These are phyloP conservation scores for Cathartes aura DNA, from an alignment of 2,113 vertebrate species.

Conservation along the genomic window DNA sequence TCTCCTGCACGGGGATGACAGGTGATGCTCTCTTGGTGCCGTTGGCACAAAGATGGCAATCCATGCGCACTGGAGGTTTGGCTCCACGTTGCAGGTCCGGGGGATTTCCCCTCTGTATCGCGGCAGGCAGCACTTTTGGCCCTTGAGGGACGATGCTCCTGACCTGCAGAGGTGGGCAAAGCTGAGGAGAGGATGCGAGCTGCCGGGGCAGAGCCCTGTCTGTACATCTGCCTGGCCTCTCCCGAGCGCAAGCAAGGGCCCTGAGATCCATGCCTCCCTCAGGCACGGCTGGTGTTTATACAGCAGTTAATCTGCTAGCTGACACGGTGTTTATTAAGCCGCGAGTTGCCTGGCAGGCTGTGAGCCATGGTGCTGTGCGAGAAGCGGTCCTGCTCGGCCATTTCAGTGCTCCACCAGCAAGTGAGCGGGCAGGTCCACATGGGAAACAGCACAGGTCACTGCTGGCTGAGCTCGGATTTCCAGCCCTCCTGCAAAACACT, in stretches of 20 bases:
- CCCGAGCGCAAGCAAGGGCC: neutral
- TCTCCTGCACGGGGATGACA: neutral
- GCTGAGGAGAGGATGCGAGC: neutral
- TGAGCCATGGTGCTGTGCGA: accelerated
- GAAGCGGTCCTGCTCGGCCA: neutral
- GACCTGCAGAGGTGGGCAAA: neutral
- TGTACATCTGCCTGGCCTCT: neutral
- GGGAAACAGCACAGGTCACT: neutral
- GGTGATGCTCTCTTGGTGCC: neutral
- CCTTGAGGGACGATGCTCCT: neutral
- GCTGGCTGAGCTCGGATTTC: neutral
- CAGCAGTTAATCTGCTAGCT: neutral
- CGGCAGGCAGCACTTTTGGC: neutral
- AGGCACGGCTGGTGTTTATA: neutral
- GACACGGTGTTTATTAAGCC: neutral
- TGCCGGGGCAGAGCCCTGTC: neutral
- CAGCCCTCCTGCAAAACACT: neutral
- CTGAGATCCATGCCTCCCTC: neutral
- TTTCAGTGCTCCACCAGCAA: neutral
- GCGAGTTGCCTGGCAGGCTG: too few relatives aligned
- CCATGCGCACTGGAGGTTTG: neutral
- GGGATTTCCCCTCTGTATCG: neutral
- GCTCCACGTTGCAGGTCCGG: accelerated
- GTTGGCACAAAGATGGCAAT: neutral
- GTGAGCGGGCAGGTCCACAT: too few relatives aligned